A percentile compares a stretch with the other conserved stretches of the same genome.
These are phyloP conservation scores for Mustelus asterias DNA, from an alignment of 2,113 vertebrate genomes.

Conservation along the genomic window DNA sequence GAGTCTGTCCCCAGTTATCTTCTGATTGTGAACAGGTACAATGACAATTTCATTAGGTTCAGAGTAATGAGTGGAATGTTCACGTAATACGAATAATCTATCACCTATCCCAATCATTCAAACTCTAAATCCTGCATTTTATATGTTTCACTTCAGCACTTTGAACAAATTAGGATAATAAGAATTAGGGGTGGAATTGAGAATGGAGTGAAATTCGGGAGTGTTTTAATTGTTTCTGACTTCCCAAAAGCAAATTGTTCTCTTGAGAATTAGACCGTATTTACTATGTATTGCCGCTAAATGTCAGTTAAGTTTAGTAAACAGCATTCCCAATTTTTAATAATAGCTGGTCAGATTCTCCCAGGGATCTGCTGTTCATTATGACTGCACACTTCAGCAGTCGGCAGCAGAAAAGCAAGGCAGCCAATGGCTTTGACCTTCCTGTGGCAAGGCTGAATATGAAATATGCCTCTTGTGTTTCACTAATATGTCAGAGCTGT, in stretches of 20 bases:
- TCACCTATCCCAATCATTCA: background rate
- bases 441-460: constrained; percentile 26
- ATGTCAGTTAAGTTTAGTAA: constrained; percentile 29
- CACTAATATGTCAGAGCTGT: constrained; percentile 37
- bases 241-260: background rate
- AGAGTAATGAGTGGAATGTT: background rate
- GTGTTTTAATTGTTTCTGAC: constrained; percentile 11
- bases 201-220: background rate
- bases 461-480: constrained; percentile 37
- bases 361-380: constrained; percentile 28
- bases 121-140: background rate
- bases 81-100: background rate
- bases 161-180: constrained; percentile 8
- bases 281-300: background rate
- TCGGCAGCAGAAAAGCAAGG: background rate
- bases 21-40: background rate
- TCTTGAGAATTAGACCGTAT: background rate
- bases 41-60: background rate
- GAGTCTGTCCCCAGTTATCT: background rate
- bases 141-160: constrained; percentile 10
- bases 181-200: background rate
- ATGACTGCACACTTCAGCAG: constrained; percentile 12
- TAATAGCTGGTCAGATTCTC: constrained; percentile 16
- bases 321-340: constrained; percentile 28
- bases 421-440: constrained; percentile 37